Evolutionary conservation across 2,797 vertebrate species (phyloP).

Genomic region (Hapalemur alaotrensis): DNA sequence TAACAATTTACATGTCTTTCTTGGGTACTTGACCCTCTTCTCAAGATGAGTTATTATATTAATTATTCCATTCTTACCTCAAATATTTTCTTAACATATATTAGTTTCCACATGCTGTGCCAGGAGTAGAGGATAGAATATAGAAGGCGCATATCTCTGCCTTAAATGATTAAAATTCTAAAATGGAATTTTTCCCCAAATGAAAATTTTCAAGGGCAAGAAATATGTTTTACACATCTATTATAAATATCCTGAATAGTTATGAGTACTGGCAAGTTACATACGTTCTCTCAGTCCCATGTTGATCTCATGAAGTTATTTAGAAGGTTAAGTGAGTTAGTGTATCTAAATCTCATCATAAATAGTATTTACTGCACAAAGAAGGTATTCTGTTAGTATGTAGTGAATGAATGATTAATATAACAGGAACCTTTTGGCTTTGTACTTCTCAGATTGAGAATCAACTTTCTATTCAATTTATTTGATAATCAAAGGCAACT

Average conservation of each 20-base stretch:
- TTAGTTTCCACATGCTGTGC: neutral
- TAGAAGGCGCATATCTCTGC: neutral
- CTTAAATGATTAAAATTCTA: neutral
- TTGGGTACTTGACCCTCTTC: neutral
- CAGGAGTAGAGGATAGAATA: neutral
- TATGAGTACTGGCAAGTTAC: neutral
- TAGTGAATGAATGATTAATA: neutral
- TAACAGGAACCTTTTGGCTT: neutral
- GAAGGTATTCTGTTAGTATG: neutral
- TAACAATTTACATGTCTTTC: neutral
- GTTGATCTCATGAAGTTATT: neutral
- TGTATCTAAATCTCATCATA: neutral
- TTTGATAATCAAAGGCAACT: conserved; percentile 24
- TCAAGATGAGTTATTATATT: neutral
- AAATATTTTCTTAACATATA: neutral
- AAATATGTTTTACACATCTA: neutral
- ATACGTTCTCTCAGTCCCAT: neutral
- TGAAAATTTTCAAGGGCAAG: neutral
- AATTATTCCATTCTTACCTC: neutral
- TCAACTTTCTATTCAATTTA: neutral
- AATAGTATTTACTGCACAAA: neutral
- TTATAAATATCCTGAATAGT: neutral
- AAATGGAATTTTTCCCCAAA: neutral
- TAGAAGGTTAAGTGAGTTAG: neutral
- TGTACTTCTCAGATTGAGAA: neutral